Conservation (phyloP, 2,888 invertebrate genomes). For the Ormyrus nitidulus region DNA sequence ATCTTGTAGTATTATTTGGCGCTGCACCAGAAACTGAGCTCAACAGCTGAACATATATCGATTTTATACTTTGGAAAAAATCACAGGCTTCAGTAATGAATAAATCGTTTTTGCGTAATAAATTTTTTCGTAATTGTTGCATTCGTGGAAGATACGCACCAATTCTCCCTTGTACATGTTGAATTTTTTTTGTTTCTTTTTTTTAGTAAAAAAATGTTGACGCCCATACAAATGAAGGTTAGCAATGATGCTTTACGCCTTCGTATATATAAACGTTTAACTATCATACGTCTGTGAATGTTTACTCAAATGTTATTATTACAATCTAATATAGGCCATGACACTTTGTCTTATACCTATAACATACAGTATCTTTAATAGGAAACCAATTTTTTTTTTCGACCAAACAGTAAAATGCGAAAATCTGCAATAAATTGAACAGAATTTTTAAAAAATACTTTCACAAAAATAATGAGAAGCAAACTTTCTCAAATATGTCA, state of each 20-base stretch:
- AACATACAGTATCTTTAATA: conserved; percentile 38
- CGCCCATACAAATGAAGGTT: conserved; percentile 23
- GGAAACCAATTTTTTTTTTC: conserved; percentile 17
- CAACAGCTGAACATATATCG: conserved; percentile 34
- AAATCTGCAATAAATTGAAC: conserved; percentile 1
- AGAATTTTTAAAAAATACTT: conserved; percentile 19
- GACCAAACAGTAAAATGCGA: background rate
- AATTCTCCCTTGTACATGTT: conserved; percentile 10
- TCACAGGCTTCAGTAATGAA: conserved; percentile 55
- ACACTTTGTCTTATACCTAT: conserved; percentile 61
- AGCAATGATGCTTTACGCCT: background rate
- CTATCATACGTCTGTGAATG: conserved; percentile 37
- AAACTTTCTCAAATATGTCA: conserved; percentile 17
- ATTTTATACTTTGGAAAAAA: conserved; percentile 52
- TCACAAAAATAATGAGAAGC: conserved; percentile 32
- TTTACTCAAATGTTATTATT: conserved; percentile 49
- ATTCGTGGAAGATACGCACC: conserved; percentile 18
- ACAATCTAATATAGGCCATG: conserved; percentile 70
- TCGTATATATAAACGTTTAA: conserved; percentile 36
- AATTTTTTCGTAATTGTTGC: conserved; percentile 16
- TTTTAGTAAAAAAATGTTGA: conserved; percentile 51
- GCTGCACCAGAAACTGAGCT: conserved; percentile 33
- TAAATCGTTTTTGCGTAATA: conserved; percentile 43
- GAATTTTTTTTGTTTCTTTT: conserved; percentile 16
- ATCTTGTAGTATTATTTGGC: conserved; percentile 10